Evolutionary conservation across 2,888 invertebrate genomes (phyloP), one percentile per base, ranked within the genome.

Genomic region (Galeruca laticollis): DNA sequence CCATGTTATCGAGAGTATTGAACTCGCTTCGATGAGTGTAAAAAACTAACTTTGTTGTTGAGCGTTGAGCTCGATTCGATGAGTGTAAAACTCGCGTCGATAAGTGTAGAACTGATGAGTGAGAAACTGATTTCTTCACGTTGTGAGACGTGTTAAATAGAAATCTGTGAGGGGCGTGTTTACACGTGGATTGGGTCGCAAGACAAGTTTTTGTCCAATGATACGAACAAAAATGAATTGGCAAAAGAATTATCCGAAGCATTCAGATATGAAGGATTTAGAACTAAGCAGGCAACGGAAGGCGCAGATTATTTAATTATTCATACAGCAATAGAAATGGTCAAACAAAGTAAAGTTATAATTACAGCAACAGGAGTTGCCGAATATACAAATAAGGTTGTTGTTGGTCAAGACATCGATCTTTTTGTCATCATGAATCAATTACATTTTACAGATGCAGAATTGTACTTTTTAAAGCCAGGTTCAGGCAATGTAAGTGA

Each of bases 341-440:
- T 35, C 2, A 35, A 57, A 35, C 8, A 20, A 35, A 10, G 18
- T 57, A 57, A 57, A n/a, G 4, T 57, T 15, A 18, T 57, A 11
- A 57, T 33, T 18, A n/a, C 35, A 21, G 54, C 31, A 57, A 35
- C 57, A 57, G 57, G 57, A 35, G 31, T 15, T n/a, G 35, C n/a
- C 8, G 57, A 57, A 35, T 57, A 57, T 35, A n/a, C 4, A 57
- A 57, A 57, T 33, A 35, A 4, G 4, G 57, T 57, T 18, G 5
- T 57, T 18, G 57, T 57, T 33, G 57, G 57, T 4, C 57, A 57
- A 35, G 35, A 57, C n/a, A 57, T 57, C 11, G 57, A 57, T 35
- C 57, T 57, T 35, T 35, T 57, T 4, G 57, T 57, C 2, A 11
- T 57, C 15, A 33, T 57, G 11, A 4, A 33, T 35, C 57, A 57